phyloP scores from a whole-genome alignment of 2,888 invertebrate genomes.

The Lasioglossum calceatum region DNA sequence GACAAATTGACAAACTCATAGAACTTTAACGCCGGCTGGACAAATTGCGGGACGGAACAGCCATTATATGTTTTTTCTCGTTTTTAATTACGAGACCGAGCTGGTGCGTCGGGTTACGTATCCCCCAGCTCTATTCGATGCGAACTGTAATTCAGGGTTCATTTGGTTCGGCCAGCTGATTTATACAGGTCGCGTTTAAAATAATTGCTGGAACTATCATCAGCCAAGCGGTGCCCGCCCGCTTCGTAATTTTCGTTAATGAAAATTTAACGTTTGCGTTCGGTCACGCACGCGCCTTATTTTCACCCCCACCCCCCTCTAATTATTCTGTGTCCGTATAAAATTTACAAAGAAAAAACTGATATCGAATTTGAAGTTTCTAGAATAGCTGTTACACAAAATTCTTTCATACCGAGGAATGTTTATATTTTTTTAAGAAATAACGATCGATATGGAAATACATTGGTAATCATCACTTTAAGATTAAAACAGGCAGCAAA shows the following conservation, averaged over 20 bases:
- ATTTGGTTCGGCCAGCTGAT: slow-evolving; percentile 73
- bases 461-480: no score
- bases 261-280: slow-evolving; percentile 75
- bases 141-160: slow-evolving; percentile 61
- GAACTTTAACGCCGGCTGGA: slow-evolving; percentile 40
- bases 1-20: slow-evolving; percentile 15
- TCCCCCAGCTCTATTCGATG: slow-evolving; percentile 43
- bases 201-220: slow-evolving; percentile 73
- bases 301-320: not conserved
- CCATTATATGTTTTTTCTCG: slow-evolving; percentile 57
- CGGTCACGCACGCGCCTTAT: slow-evolving; percentile 41
- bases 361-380: no score
- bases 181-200: slow-evolving; percentile 74
- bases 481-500: no score
- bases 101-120: slow-evolving; percentile 8
- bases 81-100: slow-evolving; percentile 66
- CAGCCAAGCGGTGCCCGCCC: slow-evolving; percentile 39
- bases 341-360: no score
- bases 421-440: not conserved
- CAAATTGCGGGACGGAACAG: slow-evolving; percentile 34
- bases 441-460: no score
- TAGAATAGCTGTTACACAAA: no score
- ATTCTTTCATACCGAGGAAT: no score
- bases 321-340: no score
- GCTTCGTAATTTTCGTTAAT: slow-evolving; percentile 77